Base-by-base conservation (phyloP, 1,140 invertebrate genomes). In the Teleopsis dalmanni region DNA sequence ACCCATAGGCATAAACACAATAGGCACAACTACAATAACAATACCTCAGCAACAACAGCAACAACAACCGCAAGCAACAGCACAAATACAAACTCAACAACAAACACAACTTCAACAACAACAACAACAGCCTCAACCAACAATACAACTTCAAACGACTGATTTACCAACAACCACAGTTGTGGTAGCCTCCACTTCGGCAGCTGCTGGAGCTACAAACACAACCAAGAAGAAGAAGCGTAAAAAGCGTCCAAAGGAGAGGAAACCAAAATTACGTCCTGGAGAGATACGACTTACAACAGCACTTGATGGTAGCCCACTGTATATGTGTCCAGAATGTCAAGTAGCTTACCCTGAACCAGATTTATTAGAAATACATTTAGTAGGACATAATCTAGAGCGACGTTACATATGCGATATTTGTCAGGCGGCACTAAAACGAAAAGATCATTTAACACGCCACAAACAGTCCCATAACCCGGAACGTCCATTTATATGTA, bases 301-400 rank as follows among this genome's bases (percentile, higher is more conserved):
- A 3, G 86, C 87, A 1, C 66, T 89, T 18, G 87, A 90, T 58
- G 87, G 88, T 2, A 87, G 85, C 21, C 86, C 86, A 0, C 63
- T 91, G 0, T 90, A 87, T 58, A 88, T 87, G 62, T 90, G 87
- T 61, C 87, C 87, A 4, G 86, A 89, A 59, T 90, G 88, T 58
- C 85, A 91, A 65, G 83, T 90, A 81, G 84, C 86, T 19, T 88
- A 89, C 62, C 85, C 87, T 0, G 86, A 90, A 60, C 80, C 85
- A 40, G 85, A 85, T 40, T 62, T 88, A 14, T 71, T 90, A 4
- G 87, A 91, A 58, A 84, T 89, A 47, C 87, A 91, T 69, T 67
- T 89, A 11, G 76, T 87, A 13, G 85, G 85, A 3, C 87, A 70
- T 38, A 88, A 84, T 35, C 76, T 87, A 57, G 85, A 88, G 58